phyloP scores from a whole-genome alignment of 2,113 vertebrate species.

The Cynocephalus volans region DNA sequence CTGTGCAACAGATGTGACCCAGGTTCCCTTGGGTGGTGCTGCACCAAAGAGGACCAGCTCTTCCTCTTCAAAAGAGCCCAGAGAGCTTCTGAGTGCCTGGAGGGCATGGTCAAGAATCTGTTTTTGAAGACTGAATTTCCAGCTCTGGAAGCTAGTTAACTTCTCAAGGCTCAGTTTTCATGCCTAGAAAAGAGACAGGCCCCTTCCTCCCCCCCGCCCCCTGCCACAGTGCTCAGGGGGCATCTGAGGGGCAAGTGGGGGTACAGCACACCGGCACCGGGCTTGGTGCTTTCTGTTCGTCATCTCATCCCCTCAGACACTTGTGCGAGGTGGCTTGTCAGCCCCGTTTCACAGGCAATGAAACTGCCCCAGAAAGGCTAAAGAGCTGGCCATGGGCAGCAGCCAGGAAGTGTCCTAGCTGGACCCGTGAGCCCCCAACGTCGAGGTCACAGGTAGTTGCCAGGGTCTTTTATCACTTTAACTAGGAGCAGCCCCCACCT shows the following conservation, averaged over 20 bases:
- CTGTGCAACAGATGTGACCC: background rate
- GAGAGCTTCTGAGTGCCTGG: background rate
- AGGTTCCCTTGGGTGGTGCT: rapidly evolving
- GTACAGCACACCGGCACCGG: rapidly evolving
- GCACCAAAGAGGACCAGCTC: rapidly evolving
- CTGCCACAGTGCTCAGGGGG: too few species aligned
- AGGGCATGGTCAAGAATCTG: background rate
- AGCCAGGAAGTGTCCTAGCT: background rate
- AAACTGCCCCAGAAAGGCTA: background rate
- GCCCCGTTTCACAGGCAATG: background rate
- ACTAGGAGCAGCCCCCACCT: rapidly evolving
- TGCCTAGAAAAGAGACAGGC: background rate
- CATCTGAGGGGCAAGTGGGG: background rate
- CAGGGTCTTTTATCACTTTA: rapidly evolving
- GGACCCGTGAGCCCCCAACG: background rate
- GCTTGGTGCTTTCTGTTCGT: background rate
- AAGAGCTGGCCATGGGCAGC: rapidly evolving
- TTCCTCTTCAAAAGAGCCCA: background rate
- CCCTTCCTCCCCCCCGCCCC: background rate
- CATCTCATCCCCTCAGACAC: rapidly evolving
- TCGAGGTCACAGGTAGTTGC: rapidly evolving
- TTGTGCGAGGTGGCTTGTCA: rapidly evolving
- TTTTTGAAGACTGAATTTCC: background rate
- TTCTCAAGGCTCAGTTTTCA: background rate
- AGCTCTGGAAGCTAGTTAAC: background rate